Evolutionary conservation across 2,797 vertebrate genomes (phyloP).

Genomic region (Telmatherina bonti): DNA sequence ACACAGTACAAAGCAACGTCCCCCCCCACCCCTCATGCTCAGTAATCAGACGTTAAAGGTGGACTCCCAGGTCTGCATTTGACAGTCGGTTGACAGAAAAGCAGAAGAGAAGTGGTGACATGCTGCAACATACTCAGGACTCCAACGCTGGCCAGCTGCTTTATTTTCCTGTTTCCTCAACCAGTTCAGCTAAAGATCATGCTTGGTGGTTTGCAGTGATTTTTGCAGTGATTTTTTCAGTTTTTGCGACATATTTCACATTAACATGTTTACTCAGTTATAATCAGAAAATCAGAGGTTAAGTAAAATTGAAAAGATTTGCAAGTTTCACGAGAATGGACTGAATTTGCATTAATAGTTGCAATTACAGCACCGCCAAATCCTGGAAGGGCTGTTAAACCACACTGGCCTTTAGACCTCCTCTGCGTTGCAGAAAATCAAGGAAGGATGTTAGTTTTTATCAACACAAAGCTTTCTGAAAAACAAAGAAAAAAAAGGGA

Average conservation of each 20-base stretch:
- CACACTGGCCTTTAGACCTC: conserved; percentile 14
- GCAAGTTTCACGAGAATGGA: neutral
- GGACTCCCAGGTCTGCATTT: no score
- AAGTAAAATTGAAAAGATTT: neutral
- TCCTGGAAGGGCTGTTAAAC: neutral
- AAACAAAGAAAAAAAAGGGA: neutral
- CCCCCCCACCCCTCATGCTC: no score
- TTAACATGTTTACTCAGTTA: no score
- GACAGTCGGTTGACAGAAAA: no score
- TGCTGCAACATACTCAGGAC: no score
- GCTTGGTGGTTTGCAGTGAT: neutral
- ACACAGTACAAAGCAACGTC: no score
- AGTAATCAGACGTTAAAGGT: no score
- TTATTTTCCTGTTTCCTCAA: no score
- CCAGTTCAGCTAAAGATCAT: no score
- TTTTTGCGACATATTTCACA: neutral
- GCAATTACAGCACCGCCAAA: neutral
- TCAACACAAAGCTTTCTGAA: conserved; percentile 46
- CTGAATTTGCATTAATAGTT: neutral
- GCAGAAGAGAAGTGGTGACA: no score
- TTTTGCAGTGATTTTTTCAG: neutral
- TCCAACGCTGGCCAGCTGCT: no score
- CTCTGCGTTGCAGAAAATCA: conserved; percentile 19
- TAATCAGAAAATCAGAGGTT: no score
- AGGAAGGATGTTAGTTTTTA: conserved; percentile 58